Conservation (phyloP, 2,797 vertebrate species). For the Margarornis squamiger region DNA sequence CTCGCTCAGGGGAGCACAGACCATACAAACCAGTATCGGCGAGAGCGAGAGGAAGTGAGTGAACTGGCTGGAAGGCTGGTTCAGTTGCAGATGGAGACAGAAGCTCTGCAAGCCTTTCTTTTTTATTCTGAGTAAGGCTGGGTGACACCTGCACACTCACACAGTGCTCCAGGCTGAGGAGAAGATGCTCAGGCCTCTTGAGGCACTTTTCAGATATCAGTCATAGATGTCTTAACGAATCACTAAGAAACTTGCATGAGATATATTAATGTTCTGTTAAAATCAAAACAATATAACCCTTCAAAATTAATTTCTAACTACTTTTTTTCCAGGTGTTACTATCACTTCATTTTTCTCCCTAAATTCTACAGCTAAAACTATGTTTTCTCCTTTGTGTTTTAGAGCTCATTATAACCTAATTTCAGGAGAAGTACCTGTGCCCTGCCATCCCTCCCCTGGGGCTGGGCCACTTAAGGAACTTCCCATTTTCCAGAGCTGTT, state of each 20-base stretch:
- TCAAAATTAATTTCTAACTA: background rate
- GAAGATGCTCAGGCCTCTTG: background rate
- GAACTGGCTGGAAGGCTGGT: slow-evolving; percentile 65
- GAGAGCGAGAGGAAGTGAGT: slow-evolving; percentile 71
- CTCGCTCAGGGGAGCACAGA: slow-evolving; percentile 52
- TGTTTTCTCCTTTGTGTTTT: background rate
- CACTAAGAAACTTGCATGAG: background rate
- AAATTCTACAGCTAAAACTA: background rate
- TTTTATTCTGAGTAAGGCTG: slow-evolving; percentile 75
- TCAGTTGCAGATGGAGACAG: slow-evolving; percentile 54
- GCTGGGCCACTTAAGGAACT: rapidly evolving
- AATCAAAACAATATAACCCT: background rate
- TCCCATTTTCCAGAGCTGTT: background rate
- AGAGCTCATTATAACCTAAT: background rate
- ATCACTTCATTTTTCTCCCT: background rate
- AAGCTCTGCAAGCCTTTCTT: slow-evolving; percentile 54
- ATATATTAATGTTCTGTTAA: background rate
- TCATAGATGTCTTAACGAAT: slow-evolving; percentile 26
- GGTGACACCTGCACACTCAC: slow-evolving; percentile 70
- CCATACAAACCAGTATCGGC: slow-evolving; percentile 42
- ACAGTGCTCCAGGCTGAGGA: slow-evolving; percentile 24
- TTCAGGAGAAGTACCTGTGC: background rate
- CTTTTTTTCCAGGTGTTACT: background rate
- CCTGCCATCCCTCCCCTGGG: background rate
- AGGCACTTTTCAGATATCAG: slow-evolving; percentile 38